These are phyloP conservation scores for Phalera bucephala DNA, from an alignment of 2,888 invertebrate genomes.

Conservation along the genomic window DNA sequence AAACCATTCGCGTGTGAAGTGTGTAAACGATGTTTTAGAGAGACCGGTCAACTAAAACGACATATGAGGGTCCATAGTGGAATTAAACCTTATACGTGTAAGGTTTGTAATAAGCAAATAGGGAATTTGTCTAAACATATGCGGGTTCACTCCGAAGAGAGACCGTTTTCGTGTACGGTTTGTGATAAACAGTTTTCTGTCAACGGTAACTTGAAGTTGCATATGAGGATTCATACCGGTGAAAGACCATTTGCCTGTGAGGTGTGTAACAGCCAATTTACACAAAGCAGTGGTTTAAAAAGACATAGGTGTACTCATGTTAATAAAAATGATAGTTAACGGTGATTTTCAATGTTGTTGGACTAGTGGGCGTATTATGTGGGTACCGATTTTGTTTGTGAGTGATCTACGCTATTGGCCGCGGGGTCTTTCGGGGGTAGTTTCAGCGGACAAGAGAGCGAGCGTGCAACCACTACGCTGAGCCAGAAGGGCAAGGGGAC, in stretches of 20 bases:
- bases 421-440: no score
- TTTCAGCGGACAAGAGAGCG: no score
- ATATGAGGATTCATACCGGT: slow-evolving; percentile 52
- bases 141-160: slow-evolving; percentile 59
- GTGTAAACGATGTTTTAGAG: slow-evolving; percentile 64
- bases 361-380: no score
- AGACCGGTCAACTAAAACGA: slow-evolving; percentile 63
- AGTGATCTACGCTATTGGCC: no score
- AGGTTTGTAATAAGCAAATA: slow-evolving; percentile 71
- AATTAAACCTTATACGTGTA: slow-evolving; percentile 66
- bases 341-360: no score
- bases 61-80: slow-evolving; percentile 68
- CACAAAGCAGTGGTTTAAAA: slow-evolving; percentile 51
- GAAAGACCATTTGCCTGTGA: slow-evolving; percentile 51
- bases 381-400: no score
- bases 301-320: slow-evolving; percentile 49
- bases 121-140: slow-evolving; percentile 70
- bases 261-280: slow-evolving; percentile 47
- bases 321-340: slow-evolving; percentile 14
- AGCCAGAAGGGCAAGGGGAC: no score
- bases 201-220: slow-evolving; percentile 53
- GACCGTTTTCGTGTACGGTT: slow-evolving; percentile 48
- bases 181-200: slow-evolving; percentile 60
- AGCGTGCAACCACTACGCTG: no score
- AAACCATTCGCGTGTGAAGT: slow-evolving; percentile 64